Base-by-base conservation (phyloP, 2,113 vertebrate species). In the Rhipidura dahli region DNA sequence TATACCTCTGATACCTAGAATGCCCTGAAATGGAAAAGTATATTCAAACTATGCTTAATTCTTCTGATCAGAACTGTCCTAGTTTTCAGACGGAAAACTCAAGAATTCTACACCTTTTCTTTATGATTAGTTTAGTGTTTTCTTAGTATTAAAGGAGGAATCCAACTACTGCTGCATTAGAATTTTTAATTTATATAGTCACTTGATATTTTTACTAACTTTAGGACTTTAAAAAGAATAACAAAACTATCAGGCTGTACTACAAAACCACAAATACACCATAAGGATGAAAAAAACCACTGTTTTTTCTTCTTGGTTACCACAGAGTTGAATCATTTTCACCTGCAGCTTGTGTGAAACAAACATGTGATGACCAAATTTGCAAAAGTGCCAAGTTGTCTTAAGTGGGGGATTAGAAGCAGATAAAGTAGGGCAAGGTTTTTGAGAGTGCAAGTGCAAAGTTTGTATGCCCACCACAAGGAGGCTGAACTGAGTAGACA, bases 1-100 rank as follows among this genome's bases (percentile, higher is more conserved):
- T 92, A 99, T 98, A 87, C 99, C 99, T 97, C 98, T 98, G 90
- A 98, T 93, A 80, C 99, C 99, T 91, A 99, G 97, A 65, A 98
- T 90, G 75, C 99, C 99, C 99, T 99, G 80, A 83, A 98, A 98
- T 78, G 65, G 65, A 93, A 83, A 94, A 94, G 20, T 31, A 47
- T 21, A 42, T 57, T 64, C n/a, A 88, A 73, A 70, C 89, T 64
- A 76, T 24, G 12, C 19, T 78, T 45, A 64, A 44, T 45, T 75
- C 20, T 87, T 85, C 54, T 61, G 33, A 96, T 93, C 91, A 93
- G 59, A 65, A 66, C 50, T 51, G 28, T 35, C 24, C 56, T 68
- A 70, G 21, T 45, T 94, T 92, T 83, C n/a, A 96, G 23, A 56
- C 5, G 30, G 56, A 53, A 59, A 14, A 54, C 44, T 87, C 50